phyloP scores from a whole-genome alignment of 2,888 invertebrate genomes.

The Branchellion lobata region DNA sequence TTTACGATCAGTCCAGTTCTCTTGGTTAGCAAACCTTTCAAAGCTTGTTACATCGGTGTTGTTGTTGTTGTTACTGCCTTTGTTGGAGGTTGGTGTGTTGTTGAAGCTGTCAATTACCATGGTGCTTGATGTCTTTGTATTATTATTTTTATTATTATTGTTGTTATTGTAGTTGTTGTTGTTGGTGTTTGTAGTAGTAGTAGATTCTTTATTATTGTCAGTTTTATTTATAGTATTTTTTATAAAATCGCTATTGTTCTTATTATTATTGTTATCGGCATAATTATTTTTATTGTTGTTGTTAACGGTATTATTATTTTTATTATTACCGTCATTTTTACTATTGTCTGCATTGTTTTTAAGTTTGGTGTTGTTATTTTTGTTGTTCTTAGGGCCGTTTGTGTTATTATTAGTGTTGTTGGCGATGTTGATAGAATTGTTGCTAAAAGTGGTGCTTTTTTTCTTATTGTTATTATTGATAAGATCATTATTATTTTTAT shows the following conservation, averaged over 20 bases:
- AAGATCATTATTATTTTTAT: background rate
- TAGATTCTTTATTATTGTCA: too few species aligned
- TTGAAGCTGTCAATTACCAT: too few species aligned
- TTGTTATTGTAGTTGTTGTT: too few species aligned
- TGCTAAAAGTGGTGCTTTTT: background rate
- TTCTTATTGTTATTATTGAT: background rate
- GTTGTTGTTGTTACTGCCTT: too few species aligned
- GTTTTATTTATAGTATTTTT: background rate
- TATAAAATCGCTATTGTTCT: background rate
- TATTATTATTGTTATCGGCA: background rate
- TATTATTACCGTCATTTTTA: background rate
- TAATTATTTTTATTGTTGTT: background rate
- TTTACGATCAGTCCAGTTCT: background rate
- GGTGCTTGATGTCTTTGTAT: too few species aligned
- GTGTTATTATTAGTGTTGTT: background rate
- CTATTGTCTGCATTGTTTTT: background rate
- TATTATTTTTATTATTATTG: too few species aligned
- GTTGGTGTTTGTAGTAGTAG: too few species aligned
- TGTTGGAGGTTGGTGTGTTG: too few species aligned
- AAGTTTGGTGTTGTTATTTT: background rate
- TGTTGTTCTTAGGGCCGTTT: background rate
- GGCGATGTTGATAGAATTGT: background rate
- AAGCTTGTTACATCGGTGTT: too few species aligned
- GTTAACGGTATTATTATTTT: background rate
- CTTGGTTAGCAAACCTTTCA: background rate